Evolutionary conservation across 2,797 vertebrate genomes (phyloP).

Genomic region (Hapalemur alaotrensis): DNA sequence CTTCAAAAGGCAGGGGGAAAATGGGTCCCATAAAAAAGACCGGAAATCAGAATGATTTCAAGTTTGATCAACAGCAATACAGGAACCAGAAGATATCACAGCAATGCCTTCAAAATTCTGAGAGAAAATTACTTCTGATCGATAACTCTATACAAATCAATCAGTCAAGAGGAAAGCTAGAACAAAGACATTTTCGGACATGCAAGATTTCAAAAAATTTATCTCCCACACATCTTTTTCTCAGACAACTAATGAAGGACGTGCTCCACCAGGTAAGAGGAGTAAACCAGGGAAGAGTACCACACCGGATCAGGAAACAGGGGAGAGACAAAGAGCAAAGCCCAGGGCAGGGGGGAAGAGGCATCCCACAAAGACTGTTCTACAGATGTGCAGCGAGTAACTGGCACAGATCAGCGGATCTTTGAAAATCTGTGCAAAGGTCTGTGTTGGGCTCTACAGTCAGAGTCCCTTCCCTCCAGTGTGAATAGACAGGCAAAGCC

Average conservation of each 20-base stretch:
- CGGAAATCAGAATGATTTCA: neutral
- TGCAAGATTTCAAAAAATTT: neutral
- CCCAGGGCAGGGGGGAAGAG: fast-evolving
- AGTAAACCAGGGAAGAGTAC: neutral
- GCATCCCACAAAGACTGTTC: fast-evolving
- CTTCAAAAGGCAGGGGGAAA: neutral
- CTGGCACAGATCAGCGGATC: fast-evolving
- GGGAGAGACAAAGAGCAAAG: too few species aligned
- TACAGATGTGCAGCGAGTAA: fast-evolving
- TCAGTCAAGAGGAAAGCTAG: neutral
- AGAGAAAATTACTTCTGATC: neutral
- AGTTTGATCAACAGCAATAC: neutral
- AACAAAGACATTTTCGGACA: neutral
- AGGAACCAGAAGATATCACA: neutral
- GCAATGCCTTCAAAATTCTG: neutral
- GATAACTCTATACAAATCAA: neutral
- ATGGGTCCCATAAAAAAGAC: neutral
- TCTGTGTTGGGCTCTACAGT: neutral
- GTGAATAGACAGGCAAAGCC: neutral
- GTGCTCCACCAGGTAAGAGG: neutral
- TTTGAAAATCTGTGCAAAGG: neutral
- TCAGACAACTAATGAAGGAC: neutral
- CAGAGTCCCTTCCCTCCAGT: neutral
- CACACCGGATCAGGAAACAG: neutral
- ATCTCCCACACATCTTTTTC: neutral